A percentile compares a stretch with the other conserved stretches of the same genome.
Evolutionary conservation across 2,888 invertebrate genomes (phyloP).

Genomic region (Sphaerophoria rueppellii): DNA sequence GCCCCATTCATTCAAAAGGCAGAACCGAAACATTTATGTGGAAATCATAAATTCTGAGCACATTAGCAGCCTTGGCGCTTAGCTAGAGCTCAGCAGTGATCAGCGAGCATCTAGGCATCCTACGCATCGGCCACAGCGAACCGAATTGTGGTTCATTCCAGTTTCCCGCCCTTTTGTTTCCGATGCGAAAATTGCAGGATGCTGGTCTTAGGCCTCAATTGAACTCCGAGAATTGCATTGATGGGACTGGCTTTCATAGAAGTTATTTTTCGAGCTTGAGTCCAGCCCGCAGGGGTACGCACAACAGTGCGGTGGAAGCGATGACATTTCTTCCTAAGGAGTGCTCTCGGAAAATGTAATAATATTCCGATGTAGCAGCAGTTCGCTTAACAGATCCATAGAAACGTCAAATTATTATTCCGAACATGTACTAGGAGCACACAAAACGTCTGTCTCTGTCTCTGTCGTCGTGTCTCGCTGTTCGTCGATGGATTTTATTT

Average conservation of each 20-base stretch:
- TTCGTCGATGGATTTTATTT: conserved; percentile 60
- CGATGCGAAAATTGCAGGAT: conserved; percentile 33
- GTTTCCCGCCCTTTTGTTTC: not conserved
- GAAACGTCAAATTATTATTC: conserved; percentile 58
- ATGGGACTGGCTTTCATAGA: conserved; percentile 57
- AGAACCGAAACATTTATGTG: conserved; percentile 44
- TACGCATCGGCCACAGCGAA: conserved; percentile 52
- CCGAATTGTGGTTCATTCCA: conserved; percentile 24
- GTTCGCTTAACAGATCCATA: not conserved
- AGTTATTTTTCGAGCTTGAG: conserved; percentile 35
- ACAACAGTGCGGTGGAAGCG: not conserved
- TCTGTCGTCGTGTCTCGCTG: conserved; percentile 2
- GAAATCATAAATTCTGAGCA: conserved; percentile 70
- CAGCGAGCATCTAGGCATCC: conserved; percentile 16
- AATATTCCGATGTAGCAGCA: conserved; percentile 2
- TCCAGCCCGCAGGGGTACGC: conserved; percentile 12
- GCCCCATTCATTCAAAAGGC: conserved; percentile 45
- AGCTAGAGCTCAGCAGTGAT: conserved; percentile 18
- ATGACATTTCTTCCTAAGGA: conserved; percentile 67
- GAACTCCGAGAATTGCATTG: conserved; percentile 47
- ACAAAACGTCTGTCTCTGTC: conserved; percentile 42
- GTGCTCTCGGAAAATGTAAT: conserved; percentile 37
- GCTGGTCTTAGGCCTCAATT: conserved; percentile 36
- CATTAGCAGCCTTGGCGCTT: conserved; percentile 55
- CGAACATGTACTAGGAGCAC: conserved; percentile 40